Evolutionary conservation across 2,888 invertebrate genomes (phyloP).

Genomic region (Alloplasta piceator): DNA sequence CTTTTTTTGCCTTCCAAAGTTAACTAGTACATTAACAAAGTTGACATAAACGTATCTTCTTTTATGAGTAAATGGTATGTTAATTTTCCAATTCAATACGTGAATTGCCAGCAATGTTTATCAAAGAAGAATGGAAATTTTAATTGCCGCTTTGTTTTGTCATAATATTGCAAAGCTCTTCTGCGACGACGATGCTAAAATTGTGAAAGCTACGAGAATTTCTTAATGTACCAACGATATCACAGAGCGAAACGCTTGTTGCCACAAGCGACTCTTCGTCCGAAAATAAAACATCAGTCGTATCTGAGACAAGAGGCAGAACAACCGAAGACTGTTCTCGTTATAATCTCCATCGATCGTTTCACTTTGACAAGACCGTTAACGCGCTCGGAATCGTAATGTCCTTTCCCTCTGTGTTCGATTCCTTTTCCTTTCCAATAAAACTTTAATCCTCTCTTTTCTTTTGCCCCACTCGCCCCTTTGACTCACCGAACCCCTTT

Average conservation of each 20-base stretch:
- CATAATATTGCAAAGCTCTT: too few species aligned
- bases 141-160: too few species aligned
- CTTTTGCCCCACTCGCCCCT: not conserved
- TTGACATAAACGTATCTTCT: too few species aligned
- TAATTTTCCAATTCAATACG: too few species aligned
- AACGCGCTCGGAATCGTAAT: conserved; percentile 55
- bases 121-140: too few species aligned
- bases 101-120: too few species aligned
- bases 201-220: too few species aligned
- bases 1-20: too few species aligned
- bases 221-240: not conserved
- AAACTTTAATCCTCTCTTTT: conserved; percentile 29
- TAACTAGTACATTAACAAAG: too few species aligned
- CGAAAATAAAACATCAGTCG: conserved; percentile 7
- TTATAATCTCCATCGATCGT: conserved; percentile 48
- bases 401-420: conserved; percentile 34
- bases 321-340: not conserved
- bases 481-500: conserved; percentile 58
- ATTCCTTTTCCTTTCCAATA: conserved; percentile 29
- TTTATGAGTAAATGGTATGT: too few species aligned
- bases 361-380: conserved; percentile 48
- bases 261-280: not conserved
- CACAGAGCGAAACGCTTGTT: not conserved
- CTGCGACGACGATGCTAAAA: too few species aligned
- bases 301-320: conserved; percentile 8